Base-by-base conservation (phyloP, 2,113 vertebrate genomes). In the Mungos mungo region DNA sequence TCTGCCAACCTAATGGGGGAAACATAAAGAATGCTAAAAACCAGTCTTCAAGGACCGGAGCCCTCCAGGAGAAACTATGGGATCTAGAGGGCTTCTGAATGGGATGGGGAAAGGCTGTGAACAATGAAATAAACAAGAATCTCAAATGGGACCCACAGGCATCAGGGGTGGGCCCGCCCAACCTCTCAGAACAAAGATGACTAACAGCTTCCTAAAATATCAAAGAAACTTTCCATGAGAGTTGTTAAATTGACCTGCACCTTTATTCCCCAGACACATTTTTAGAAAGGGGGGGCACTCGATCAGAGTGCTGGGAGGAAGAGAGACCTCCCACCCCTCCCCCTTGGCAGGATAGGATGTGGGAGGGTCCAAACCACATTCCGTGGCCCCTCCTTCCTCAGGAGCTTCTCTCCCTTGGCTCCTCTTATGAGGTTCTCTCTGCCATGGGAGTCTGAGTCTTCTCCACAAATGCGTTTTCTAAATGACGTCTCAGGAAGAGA, bases 151-250 rank as follows among this genome's bases (percentile, higher is more conserved):
- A 83, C 82, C 82, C 72, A 29, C 83, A 47, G 45, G 66, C 86
- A 54, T 41, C 35, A 16, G 13, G 14, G 19, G 38, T 25, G 45
- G 84, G n/a, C 88, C 65, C 11, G 5, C 68, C 86, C 50, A n/a
- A 23, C 60, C 52, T 92, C 84, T 92, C 33, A n/a, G 76, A 93
- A 65, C 45, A 88, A 83, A 93, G 81, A 88, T 92, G 90, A 96
- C 90, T 95, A 84, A 92, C 69, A 77, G 50, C 87, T 95, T 95
- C 95, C 84, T 81, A 81, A 95, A 96, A 88, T 96, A 87, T 85
- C 92, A 84, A 96, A 95, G 68, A 71, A 96, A 96, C 63, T 97
- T 97, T 98, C 94, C 92, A 72, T 63, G 47, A 88, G 87, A 11
- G 25, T 72, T 89, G 77, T 90, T 88, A 79, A 81, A 33, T 74